phyloP scores from a whole-genome alignment of 1,140 invertebrate genomes.

The Brachionus sp. region DNA sequence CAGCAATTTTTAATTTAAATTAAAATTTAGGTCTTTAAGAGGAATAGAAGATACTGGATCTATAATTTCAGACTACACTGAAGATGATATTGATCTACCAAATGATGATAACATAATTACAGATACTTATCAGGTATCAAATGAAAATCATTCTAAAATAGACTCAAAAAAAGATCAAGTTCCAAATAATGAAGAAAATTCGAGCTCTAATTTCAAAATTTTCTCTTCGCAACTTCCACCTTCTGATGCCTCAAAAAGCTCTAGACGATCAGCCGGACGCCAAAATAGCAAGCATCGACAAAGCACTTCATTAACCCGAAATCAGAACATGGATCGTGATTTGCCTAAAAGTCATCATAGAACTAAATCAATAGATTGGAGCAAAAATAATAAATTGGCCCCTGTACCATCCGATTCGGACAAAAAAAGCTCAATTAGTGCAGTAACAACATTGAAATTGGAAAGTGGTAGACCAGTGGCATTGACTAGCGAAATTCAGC shows the following conservation, averaged over 20 bases:
- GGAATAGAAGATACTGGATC: constrained; percentile 44
- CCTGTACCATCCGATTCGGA: neutral
- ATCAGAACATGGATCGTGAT: neutral
- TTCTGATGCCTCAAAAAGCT: neutral
- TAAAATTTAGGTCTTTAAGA: neutral
- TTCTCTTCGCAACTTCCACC: neutral
- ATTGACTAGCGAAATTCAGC: constrained; percentile 3
- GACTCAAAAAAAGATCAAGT: neutral
- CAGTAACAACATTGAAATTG: constrained; percentile 26
- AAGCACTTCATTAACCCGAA: constrained; percentile 36
- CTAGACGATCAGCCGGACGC: neutral
- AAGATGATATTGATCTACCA: constrained; percentile 37
- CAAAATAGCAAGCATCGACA: constrained; percentile 4
- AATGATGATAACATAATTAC: constrained; percentile 37
- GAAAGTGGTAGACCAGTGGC: constrained; percentile 14
- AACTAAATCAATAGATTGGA: constrained; percentile 23
- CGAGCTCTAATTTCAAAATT: neutral
- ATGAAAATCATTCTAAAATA: neutral
- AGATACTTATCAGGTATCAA: neutral
- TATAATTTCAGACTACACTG: constrained; percentile 38
- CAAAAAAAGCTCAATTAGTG: constrained; percentile 16
- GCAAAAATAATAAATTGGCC: neutral
- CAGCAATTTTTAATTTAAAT: too few species aligned
- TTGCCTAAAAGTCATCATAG: neutral
- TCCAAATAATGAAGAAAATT: neutral